Conservation (phyloP, 2,113 vertebrate species). For the Fulmarus glacialis region DNA sequence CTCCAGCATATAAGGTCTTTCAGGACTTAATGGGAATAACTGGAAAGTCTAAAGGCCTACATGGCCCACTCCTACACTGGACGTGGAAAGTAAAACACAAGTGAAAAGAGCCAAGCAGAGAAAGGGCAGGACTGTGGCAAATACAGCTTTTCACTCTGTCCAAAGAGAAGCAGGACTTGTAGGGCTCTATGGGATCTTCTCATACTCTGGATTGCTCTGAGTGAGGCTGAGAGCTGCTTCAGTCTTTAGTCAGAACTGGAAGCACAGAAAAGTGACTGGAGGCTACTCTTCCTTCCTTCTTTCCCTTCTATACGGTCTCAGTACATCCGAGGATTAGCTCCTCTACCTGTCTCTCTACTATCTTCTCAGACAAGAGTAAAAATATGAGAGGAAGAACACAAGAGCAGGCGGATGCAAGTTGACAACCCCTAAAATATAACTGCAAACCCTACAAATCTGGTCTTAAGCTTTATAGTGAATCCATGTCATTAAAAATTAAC, state of each 20-base stretch:
- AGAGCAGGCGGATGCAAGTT: background rate
- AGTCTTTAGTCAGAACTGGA: background rate
- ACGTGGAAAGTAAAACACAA: background rate
- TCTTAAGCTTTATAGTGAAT: constrained; percentile 15
- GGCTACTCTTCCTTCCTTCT: background rate
- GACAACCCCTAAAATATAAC: background rate
- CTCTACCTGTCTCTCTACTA: background rate
- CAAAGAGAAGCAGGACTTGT: background rate
- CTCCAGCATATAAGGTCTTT: background rate
- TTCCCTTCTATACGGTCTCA: background rate
- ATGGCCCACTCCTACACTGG: background rate
- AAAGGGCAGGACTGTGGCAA: background rate
- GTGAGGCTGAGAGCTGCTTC: background rate
- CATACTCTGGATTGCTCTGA: background rate
- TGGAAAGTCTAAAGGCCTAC: background rate
- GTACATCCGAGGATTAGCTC: background rate
- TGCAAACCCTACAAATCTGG: background rate
- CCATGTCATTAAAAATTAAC: constrained; percentile 23
- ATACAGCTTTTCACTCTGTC: background rate
- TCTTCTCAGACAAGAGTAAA: background rate
- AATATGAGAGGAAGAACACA: background rate
- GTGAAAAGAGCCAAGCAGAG: background rate
- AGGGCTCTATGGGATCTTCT: background rate
- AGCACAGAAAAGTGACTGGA: background rate
- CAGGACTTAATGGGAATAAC: background rate